Evolutionary conservation across 92 coral and sea anemone species (phyloP), one percentile per base, ranked within the genome.

Genomic region (Epizoanthus ramosus): DNA sequence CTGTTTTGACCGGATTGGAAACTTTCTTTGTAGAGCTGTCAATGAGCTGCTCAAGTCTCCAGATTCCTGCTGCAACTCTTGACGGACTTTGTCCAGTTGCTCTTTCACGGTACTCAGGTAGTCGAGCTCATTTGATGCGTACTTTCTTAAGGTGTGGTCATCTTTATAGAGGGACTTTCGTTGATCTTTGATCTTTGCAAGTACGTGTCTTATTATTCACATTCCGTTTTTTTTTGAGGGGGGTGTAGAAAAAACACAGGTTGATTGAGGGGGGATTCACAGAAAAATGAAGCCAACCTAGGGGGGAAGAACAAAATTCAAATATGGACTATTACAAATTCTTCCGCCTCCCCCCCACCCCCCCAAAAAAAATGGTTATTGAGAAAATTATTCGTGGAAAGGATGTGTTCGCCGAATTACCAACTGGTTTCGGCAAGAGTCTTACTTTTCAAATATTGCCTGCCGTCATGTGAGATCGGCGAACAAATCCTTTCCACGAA

Each of bases 21-120:
- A 67, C 50, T 67, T 67, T 31, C 72, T 67, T 67, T 67, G 50
- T 67, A 10, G 72, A 67, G 50, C 72, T 67, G 50, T 67, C 53
- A 67, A 67, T 67, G 72, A 67, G 72, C 72, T 67, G 72, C 72
- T 67, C 72, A 67, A 67, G 72, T 67, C 19, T 67, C 72, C 72
- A 67, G 72, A 67, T 67, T 47, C 72, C 72, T 67, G 72, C 47
- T 67, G 50, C 72, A 67, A 35, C 72, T 67, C 72, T 37, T 64
- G 69, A 64, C 35, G 69, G 69, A 64, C 69, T 67, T 67, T 67
- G 72, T 67, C 72, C 50, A 67, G 72, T 1, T 67, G 72, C 71
- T 66, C 37, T 66, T 66, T 66, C 39, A 66, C 41, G 41, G 41
- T 66, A 18, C 37, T 66, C 13, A 22, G 71, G 71, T 4, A 66